These are phyloP conservation scores for Falco punctatus DNA, from an alignment of 2,113 vertebrate genomes.

Conservation along the genomic window DNA sequence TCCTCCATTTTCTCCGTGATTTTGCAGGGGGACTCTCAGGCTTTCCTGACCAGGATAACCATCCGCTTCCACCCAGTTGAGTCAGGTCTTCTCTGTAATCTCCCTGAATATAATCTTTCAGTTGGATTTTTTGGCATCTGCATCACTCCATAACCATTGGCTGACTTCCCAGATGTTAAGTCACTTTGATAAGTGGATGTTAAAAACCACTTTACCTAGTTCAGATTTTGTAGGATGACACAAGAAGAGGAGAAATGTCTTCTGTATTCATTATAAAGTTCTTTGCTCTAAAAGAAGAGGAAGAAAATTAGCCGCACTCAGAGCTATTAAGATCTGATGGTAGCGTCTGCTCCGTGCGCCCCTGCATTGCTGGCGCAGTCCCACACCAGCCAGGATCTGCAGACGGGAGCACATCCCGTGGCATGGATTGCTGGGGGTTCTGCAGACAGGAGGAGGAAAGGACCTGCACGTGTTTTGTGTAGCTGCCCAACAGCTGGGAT, in stretches of 20 bases:
- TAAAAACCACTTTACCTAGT: slow-evolving; percentile 54
- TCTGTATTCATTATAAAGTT: slow-evolving; percentile 56
- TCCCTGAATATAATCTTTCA: slow-evolving; percentile 47
- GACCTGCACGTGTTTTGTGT: background rate
- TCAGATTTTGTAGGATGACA: slow-evolving; percentile 60
- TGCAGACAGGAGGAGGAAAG: background rate
- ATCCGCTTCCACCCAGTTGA: background rate
- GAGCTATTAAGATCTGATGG: slow-evolving; percentile 8
- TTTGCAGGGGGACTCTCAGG: background rate
- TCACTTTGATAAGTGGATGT: slow-evolving; percentile 72
- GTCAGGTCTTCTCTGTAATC: slow-evolving; percentile 29
- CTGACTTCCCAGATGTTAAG: slow-evolving; percentile 61
- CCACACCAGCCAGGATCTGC: background rate
- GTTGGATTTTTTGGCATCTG: slow-evolving; percentile 56
- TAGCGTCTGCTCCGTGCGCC: background rate
- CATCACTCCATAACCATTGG: slow-evolving; percentile 52
- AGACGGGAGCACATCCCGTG: background rate
- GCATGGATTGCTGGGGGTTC: background rate
- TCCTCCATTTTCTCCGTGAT: background rate
- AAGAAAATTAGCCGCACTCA: slow-evolving; percentile 26
- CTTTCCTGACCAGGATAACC: background rate
- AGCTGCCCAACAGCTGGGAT: background rate
- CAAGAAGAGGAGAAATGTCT: slow-evolving; percentile 48
- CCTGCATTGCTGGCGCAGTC: background rate
- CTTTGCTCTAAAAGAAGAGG: slow-evolving; percentile 39